Conservation (phyloP, 2,888 invertebrate genomes). For the Eupeodes luniger region DNA sequence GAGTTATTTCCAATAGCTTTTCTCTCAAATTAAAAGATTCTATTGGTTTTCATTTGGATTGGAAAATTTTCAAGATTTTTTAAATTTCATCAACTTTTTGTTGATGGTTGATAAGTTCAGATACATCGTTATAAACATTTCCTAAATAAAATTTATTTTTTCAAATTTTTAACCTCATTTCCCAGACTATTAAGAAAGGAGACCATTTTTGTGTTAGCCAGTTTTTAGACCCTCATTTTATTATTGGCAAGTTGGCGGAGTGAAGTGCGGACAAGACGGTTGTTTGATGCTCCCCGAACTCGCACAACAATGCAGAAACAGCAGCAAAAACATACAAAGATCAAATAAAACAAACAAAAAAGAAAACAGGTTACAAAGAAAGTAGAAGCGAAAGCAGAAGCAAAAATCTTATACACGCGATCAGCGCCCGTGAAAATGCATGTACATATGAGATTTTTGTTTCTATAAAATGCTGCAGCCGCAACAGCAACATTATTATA, state of each 20-base stretch:
- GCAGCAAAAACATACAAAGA: constrained; percentile 10
- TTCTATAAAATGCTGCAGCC: constrained; percentile 7
- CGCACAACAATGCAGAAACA: constrained; percentile 48
- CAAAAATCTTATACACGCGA: constrained; percentile 74
- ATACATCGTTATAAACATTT: no score
- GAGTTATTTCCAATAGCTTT: no score
- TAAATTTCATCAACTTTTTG: no score
- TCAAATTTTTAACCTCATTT: neutral
- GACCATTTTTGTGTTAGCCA: constrained; percentile 35
- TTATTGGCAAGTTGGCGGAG: neutral
- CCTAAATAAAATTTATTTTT: no score
- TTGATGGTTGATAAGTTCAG: no score
- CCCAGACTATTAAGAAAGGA: constrained; percentile 16
- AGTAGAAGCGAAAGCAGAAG: constrained; percentile 75
- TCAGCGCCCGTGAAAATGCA: constrained; percentile 72
- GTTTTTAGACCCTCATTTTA: constrained; percentile 38
- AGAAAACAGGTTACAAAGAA: constrained; percentile 71
- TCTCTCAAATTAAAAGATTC: no score
- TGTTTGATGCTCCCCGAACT: constrained; percentile 22
- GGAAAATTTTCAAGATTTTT: no score
- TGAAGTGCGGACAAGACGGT: neutral
- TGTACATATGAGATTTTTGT: constrained; percentile 44
- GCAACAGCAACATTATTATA: neutral
- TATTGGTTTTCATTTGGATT: no score
- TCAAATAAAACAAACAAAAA: neutral